phyloP scores from a whole-genome alignment of 2,797 vertebrate species.

The Falco concolor region DNA sequence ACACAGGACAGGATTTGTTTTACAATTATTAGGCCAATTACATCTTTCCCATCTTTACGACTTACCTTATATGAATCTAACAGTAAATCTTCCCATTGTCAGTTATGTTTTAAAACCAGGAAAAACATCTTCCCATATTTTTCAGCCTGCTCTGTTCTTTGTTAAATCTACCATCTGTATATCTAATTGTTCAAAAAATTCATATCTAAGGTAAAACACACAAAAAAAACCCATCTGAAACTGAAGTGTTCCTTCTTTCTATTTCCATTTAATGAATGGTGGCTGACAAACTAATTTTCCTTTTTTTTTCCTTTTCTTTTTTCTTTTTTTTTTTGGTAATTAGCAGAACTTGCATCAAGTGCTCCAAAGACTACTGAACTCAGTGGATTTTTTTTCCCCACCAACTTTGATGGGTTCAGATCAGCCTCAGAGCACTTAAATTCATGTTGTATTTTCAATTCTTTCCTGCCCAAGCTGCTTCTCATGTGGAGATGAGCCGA shows the following conservation, averaged over 20 bases:
- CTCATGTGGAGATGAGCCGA: conserved; percentile 17
- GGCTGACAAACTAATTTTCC: background rate
- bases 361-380: background rate
- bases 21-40: background rate
- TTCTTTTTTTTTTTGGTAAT: background rate
- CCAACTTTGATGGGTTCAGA: background rate
- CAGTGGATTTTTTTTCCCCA: background rate
- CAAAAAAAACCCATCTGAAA: background rate
- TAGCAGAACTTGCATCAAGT: background rate
- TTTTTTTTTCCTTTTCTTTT: background rate
- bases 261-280: background rate
- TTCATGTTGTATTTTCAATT: conserved; percentile 9
- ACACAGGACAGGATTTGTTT: background rate
- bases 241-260: background rate
- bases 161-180: background rate
- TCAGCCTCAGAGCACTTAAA: conserved; percentile 23
- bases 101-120: background rate
- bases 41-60: background rate
- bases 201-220: background rate
- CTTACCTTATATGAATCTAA: background rate
- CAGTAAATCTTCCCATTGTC: background rate
- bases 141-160: background rate
- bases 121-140: background rate
- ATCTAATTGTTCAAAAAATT: background rate
- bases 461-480: background rate